Conservation (phyloP, 2,888 invertebrate genomes). For the Cantharis flavilabris region DNA sequence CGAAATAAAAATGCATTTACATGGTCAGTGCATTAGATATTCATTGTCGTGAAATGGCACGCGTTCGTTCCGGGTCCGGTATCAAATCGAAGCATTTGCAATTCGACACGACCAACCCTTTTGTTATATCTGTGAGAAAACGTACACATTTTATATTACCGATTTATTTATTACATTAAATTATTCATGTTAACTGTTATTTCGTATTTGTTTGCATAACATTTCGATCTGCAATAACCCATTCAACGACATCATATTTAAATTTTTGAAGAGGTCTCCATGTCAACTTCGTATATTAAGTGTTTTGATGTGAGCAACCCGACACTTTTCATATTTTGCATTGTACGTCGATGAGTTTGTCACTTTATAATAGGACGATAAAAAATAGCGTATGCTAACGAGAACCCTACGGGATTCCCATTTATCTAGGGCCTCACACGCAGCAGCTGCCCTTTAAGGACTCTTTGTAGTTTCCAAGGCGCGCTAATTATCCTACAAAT, state of each 20-base stretch:
- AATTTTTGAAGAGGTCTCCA: slow-evolving; percentile 33
- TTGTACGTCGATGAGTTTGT: slow-evolving; percentile 27
- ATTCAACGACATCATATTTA: slow-evolving; percentile 21
- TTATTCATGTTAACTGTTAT: slow-evolving; percentile 8
- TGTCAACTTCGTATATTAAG: slow-evolving; percentile 27
- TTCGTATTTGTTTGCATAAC: slow-evolving; percentile 24
- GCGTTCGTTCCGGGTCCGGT: slow-evolving; percentile 34
- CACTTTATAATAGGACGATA: slow-evolving; percentile 25
- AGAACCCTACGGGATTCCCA: slow-evolving; percentile 20
- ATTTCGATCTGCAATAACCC: slow-evolving; percentile 7
- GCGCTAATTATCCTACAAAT: slow-evolving; percentile 25
- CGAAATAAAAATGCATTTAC: slow-evolving; percentile 16
- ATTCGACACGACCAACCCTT: slow-evolving; percentile 42
- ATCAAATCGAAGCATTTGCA: slow-evolving; percentile 36
- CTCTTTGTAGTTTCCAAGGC: slow-evolving; percentile 14
- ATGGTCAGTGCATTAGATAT: slow-evolving; percentile 38
- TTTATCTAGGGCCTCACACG: slow-evolving; percentile 12
- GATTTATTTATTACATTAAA: slow-evolving; percentile 3
- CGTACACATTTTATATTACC: slow-evolving; percentile 7
- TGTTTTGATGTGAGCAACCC: slow-evolving; percentile 39
- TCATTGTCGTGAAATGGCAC: slow-evolving; percentile 38
- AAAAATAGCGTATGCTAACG: slow-evolving; percentile 32
- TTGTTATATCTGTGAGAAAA: slow-evolving; percentile 25
- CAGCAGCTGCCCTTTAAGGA: slow-evolving; percentile 25
- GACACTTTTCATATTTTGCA: slow-evolving; percentile 32